phyloP scores from a whole-genome alignment of 2,797 vertebrate genomes.

The Artibeus jamaicensis region DNA sequence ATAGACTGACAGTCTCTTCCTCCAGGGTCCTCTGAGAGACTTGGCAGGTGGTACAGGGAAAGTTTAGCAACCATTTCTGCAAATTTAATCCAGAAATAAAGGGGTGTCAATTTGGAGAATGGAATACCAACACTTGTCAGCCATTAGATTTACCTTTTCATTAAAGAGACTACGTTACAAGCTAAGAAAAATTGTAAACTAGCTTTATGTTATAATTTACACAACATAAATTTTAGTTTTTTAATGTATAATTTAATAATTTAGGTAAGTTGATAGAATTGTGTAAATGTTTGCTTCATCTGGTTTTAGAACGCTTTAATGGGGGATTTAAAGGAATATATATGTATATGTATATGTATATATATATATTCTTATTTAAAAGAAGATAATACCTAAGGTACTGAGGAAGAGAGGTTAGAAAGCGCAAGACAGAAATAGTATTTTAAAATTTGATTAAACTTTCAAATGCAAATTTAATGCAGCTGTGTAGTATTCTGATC shows the following conservation, averaged over 20 bases:
- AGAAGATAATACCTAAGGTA: background rate
- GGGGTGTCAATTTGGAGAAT: background rate
- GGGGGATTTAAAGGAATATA: background rate
- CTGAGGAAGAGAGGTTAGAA: background rate
- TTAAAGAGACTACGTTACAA: background rate
- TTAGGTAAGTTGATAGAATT: background rate
- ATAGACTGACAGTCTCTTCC: background rate
- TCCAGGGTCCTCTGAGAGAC: background rate
- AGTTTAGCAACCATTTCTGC: background rate
- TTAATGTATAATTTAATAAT: background rate
- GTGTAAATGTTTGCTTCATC: background rate
- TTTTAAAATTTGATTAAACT: background rate
- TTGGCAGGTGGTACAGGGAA: background rate
- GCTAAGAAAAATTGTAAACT: background rate
- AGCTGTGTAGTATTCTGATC: background rate
- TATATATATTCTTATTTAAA: background rate
- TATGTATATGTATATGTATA: background rate
- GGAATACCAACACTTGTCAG: background rate
- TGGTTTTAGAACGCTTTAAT: background rate
- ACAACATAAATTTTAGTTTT: background rate
- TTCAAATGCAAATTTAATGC: conserved; percentile 7
- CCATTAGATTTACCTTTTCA: background rate
- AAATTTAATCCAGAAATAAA: conserved; percentile 18
- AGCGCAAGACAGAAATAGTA: background rate
- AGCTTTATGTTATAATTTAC: background rate